Conservation (phyloP, 2,797 vertebrate species). For the Cichlasoma orientale region DNA sequence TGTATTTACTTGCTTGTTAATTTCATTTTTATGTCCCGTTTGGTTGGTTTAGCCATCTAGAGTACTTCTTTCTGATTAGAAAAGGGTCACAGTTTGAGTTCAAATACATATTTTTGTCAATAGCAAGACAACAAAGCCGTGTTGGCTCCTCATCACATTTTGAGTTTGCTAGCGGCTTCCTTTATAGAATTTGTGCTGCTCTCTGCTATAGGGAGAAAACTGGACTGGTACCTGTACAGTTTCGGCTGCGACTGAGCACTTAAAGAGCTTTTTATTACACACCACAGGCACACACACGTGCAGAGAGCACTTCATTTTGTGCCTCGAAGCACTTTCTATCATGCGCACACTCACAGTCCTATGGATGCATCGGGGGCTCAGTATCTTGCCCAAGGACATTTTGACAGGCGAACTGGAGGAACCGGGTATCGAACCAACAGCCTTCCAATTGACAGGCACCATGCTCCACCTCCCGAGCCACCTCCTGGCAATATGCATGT, state of each 20-base stretch:
- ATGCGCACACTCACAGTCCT: not conserved
- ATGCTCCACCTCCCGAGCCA: not conserved
- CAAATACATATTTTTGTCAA: not conserved
- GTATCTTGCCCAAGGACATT: not conserved
- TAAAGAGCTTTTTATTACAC: fast-evolving
- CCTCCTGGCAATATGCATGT: not conserved
- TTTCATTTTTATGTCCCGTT: not conserved
- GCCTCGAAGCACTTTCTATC: not conserved
- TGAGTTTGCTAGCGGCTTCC: not conserved
- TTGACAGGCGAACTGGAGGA: not conserved
- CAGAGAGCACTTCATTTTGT: not conserved
- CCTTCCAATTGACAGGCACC: not conserved
- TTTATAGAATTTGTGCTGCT: not conserved
- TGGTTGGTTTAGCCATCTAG: not conserved
- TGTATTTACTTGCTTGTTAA: too few relatives aligned
- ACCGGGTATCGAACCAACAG: not conserved
- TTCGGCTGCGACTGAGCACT: too few relatives aligned
- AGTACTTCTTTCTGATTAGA: not conserved
- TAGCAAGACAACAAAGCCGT: not conserved
- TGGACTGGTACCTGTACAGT: too few relatives aligned
- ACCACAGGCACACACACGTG: not conserved
- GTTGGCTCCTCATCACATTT: too few relatives aligned
- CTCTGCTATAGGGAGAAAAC: too few relatives aligned
- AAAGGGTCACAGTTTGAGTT: not conserved
- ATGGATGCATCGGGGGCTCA: not conserved